These are phyloP conservation scores for Anniella stebbinsi DNA, from an alignment of 2,797 vertebrate genomes.

Conservation along the genomic window DNA sequence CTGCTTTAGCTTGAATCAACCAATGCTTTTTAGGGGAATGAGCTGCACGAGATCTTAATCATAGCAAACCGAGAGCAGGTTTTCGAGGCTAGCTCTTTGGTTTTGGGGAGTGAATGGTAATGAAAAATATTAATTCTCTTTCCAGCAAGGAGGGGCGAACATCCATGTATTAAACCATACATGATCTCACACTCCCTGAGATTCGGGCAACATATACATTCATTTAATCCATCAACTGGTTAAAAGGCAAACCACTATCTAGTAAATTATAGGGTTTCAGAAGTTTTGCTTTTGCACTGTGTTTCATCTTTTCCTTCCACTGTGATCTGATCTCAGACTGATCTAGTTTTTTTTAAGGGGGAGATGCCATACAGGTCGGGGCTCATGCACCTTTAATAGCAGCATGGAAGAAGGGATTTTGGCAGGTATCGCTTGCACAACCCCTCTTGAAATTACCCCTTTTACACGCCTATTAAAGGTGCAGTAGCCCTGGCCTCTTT, in stretches of 20 bases:
- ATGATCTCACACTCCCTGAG: not conserved
- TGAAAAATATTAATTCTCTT: not conserved
- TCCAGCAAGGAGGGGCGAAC: not conserved
- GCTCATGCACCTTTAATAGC: no score
- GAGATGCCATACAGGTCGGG: no score
- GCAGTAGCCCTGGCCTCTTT: not conserved
- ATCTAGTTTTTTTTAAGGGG: no score
- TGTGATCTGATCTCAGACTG: no score
- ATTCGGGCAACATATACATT: not conserved
- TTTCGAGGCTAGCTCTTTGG: not conserved
- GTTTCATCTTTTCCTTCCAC: no score
- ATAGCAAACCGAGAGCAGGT: not conserved
- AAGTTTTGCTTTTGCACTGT: no score
- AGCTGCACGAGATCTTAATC: not conserved
- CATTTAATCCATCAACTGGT: not conserved
- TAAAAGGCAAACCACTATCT: not conserved
- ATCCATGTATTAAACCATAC: not conserved
- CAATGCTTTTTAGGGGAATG: no score
- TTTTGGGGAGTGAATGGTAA: not conserved
- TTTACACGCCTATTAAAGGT: rapidly evolving
- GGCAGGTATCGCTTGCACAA: no score
- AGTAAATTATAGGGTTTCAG: not conserved
- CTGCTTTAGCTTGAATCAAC: no score
- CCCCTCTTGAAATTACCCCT: not conserved
- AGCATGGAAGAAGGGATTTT: no score